A percentile compares a stretch with the other conserved stretches of the same genome.
Evolutionary conservation across 2,888 invertebrate genomes (phyloP).

Genomic region (Drosophila helvetica): DNA sequence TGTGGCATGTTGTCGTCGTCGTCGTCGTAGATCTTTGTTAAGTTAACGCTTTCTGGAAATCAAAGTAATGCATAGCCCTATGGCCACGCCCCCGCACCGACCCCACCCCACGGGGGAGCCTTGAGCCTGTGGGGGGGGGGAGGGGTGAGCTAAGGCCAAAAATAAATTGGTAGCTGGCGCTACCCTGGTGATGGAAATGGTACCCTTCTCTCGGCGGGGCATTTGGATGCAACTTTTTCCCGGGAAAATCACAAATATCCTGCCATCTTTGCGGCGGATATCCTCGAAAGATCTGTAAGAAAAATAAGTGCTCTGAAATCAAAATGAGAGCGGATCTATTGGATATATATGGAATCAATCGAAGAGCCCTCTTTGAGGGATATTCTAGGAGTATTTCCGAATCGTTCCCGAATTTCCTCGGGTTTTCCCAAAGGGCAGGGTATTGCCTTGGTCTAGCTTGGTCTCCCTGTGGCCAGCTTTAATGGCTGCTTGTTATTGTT

Average conservation of each 20-base stretch:
- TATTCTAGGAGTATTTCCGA: too few species aligned
- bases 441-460: too few species aligned
- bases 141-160: constrained; percentile 37
- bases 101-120: not conserved
- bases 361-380: too few species aligned
- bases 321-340: too few species aligned
- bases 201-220: not conserved
- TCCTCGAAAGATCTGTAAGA: too few species aligned
- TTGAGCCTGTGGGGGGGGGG: not conserved
- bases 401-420: too few species aligned
- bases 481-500: constrained; percentile 31
- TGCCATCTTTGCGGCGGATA: too few species aligned
- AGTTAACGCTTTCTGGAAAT: constrained; percentile 70
- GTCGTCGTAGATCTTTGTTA: constrained; percentile 70
- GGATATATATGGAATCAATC: too few species aligned
- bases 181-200: constrained; percentile 25
- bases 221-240: too few species aligned
- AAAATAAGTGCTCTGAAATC: too few species aligned
- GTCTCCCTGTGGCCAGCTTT: not conserved
- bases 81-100: constrained; percentile 47
- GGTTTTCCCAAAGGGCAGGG: too few species aligned
- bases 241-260: too few species aligned
- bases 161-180: constrained; percentile 64
- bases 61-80: constrained; percentile 64
- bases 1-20: not conserved